Percentiles rank a stretch among this genome's conserved stretches.
Evolutionary conservation across 53 echinoderm and acorn worm genomes (phyloP).

Genomic region (Paracentrotus lividus): DNA sequence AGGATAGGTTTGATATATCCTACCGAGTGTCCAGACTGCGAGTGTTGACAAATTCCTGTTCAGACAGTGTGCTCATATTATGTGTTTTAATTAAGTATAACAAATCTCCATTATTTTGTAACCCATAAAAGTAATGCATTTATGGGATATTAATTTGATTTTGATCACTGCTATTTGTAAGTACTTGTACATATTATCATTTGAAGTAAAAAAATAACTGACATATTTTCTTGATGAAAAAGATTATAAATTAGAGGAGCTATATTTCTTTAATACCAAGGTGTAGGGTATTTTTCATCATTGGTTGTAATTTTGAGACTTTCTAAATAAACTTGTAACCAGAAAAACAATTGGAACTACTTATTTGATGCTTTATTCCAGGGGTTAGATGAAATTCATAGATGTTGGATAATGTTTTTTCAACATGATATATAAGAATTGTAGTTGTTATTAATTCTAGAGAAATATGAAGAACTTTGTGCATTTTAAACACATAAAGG

Average conservation of each 20-base stretch:
- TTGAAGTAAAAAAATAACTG: not conserved
- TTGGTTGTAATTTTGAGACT: conserved; percentile 44
- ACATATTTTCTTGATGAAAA: too few relatives aligned
- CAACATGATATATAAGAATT: too few relatives aligned
- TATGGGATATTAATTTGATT: not conserved
- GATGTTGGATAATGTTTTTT: too few relatives aligned
- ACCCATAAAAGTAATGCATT: not conserved
- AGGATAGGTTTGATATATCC: not conserved
- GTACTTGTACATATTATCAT: not conserved
- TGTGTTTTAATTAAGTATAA: not conserved
- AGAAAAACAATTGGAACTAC: not conserved
- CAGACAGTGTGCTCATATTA: not conserved
- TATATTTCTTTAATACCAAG: conserved; percentile 40
- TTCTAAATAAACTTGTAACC: conserved; percentile 50
- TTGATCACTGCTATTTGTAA: not conserved
- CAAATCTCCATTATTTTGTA: not conserved
- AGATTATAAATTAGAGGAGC: not conserved
- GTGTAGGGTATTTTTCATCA: conserved; percentile 47
- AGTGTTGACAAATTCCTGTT: not conserved
- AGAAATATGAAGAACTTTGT: too few relatives aligned
- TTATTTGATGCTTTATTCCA: not conserved
- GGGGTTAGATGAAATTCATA: not conserved
- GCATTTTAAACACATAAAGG: too few relatives aligned
- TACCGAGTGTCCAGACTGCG: too few relatives aligned
- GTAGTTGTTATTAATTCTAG: too few relatives aligned